These are phyloP conservation scores for Pheosia tremula DNA, from an alignment of 2,888 invertebrate genomes.

Conservation along the genomic window DNA sequence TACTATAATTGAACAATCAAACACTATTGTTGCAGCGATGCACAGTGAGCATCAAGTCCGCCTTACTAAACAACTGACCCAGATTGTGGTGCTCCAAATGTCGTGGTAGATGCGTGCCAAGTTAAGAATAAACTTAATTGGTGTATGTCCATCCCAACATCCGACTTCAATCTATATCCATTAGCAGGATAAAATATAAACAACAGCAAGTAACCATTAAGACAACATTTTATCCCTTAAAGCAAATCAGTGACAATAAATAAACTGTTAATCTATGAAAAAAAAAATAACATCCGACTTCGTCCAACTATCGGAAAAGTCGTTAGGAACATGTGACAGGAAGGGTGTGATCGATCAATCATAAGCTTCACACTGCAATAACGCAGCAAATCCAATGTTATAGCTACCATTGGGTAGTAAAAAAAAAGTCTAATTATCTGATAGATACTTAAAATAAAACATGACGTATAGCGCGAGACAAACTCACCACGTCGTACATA, in stretches of 20 bases:
- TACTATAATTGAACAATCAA: slow-evolving; percentile 44
- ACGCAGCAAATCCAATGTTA: slow-evolving; percentile 1
- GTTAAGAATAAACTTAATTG: slow-evolving; percentile 55
- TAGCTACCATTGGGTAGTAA: neutral
- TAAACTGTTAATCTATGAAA: too few relatives aligned
- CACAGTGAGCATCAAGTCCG: slow-evolving; percentile 47
- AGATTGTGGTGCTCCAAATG: slow-evolving; percentile 75
- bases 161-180: neutral
- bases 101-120: slow-evolving; percentile 65
- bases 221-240: too few relatives aligned
- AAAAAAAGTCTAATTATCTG: too few relatives aligned
- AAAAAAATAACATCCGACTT: slow-evolving; percentile 6
- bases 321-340: slow-evolving; percentile 22
- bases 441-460: too few relatives aligned
- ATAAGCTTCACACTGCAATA: slow-evolving; percentile 13
- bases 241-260: too few relatives aligned
- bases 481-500: too few relatives aligned
- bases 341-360: slow-evolving; percentile 14
- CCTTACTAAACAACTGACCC: slow-evolving; percentile 77
- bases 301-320: slow-evolving; percentile 21
- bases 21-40: slow-evolving; percentile 27
- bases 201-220: too few relatives aligned
- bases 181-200: too few relatives aligned
- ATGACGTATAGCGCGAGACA: too few relatives aligned
- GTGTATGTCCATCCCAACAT: slow-evolving; percentile 13